Evolutionary conservation across 2,113 vertebrate genomes (phyloP).

Genomic region (Onychorhynchus coronatus): DNA sequence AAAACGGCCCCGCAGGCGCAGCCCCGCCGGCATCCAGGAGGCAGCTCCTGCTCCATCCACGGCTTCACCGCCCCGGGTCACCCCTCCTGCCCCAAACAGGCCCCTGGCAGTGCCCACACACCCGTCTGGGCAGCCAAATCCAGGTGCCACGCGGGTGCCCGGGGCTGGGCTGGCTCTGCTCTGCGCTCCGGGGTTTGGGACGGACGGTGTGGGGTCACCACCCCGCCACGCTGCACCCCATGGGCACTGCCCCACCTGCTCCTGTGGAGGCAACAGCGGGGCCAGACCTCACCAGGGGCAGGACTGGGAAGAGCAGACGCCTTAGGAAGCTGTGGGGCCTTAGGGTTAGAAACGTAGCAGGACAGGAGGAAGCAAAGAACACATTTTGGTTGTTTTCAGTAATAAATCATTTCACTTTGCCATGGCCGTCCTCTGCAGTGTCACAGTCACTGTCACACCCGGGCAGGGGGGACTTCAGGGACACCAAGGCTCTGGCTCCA

Average conservation of each 20-base stretch:
- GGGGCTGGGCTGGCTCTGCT: background rate
- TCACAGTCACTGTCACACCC: background rate
- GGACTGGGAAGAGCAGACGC: background rate
- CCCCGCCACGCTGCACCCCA: rapidly evolving
- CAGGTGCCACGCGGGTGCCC: rapidly evolving
- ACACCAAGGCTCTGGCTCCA: background rate
- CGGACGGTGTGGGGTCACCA: rapidly evolving
- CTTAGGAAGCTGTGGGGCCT: background rate
- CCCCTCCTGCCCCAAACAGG: background rate
- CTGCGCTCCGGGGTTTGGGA: background rate
- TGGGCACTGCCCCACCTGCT: background rate
- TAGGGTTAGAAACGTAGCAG: background rate
- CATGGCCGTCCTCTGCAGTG: background rate
- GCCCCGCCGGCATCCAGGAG: rapidly evolving
- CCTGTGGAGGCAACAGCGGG: background rate
- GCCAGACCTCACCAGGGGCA: background rate
- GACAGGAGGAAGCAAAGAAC: background rate
- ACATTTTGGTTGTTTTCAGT: background rate
- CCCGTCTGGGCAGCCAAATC: rapidly evolving
- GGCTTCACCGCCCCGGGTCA: background rate
- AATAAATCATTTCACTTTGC: background rate
- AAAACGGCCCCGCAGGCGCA: background rate
- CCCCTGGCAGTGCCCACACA: background rate
- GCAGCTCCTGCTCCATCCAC: background rate
- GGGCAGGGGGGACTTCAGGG: background rate